Percentiles rank a stretch among this genome's conserved stretches.
phyloP scores from a whole-genome alignment of 1,140 invertebrate species.

The Magallana ariakensis region DNA sequence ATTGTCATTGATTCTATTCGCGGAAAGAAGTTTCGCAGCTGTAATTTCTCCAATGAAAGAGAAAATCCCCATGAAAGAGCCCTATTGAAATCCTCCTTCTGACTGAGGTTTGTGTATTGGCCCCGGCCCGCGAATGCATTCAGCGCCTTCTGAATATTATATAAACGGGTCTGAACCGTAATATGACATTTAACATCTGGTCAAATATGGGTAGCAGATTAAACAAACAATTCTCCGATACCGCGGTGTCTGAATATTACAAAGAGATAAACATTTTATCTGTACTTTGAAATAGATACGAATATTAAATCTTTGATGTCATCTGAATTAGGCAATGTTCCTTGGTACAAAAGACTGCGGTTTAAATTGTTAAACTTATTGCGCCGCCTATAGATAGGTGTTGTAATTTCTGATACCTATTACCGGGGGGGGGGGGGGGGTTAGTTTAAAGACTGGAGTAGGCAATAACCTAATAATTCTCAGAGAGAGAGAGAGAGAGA shows the following conservation, averaged over 20 bases:
- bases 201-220: neutral
- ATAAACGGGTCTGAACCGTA: neutral
- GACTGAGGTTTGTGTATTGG: neutral
- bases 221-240: conserved; percentile 11
- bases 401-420: neutral
- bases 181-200: conserved; percentile 13
- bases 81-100: neutral
- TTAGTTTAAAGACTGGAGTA: no score
- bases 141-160: neutral
- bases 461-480: no score
- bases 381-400: neutral
- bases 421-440: no score
- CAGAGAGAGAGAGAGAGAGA: no score
- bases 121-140: neutral
- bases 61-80: neutral
- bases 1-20: neutral
- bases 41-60: neutral
- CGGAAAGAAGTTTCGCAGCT: neutral
- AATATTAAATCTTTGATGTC: conserved; percentile 17
- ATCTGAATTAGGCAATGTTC: neutral
- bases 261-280: conserved; percentile 37
- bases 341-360: neutral
- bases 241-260: neutral
- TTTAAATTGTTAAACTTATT: neutral
- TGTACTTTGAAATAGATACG: neutral